A percentile compares a stretch with the other conserved stretches of the same genome.
These are phyloP conservation scores for Kradibia gibbosae DNA, from an alignment of 1,140 invertebrate genomes.

Conservation along the genomic window DNA sequence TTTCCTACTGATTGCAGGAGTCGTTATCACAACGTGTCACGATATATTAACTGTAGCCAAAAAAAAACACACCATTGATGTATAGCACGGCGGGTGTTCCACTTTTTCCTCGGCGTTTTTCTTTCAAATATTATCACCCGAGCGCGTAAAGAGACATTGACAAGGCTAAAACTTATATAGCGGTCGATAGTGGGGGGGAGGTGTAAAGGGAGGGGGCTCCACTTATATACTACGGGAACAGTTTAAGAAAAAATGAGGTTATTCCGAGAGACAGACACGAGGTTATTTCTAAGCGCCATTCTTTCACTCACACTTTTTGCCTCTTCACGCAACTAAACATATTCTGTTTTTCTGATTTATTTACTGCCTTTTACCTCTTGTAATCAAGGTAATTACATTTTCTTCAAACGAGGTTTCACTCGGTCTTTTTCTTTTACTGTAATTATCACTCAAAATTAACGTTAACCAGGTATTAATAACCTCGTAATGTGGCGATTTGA, in stretches of 20 bases:
- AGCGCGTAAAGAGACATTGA: conserved; percentile 5
- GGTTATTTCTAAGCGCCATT: conserved; percentile 29
- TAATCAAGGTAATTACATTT: conserved; percentile 24
- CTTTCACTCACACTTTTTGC: background rate
- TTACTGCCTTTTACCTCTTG: background rate
- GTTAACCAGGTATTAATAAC: background rate
- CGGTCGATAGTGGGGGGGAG: background rate
- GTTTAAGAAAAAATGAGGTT: conserved; percentile 45
- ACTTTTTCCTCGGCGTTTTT: conserved; percentile 14
- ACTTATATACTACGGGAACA: conserved; percentile 12
- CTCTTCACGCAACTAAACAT: background rate
- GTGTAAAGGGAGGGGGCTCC: background rate
- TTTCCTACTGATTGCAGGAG: too few species aligned
- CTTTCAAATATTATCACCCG: background rate
- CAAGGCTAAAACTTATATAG: background rate
- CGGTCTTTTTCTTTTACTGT: background rate
- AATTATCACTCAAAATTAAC: conserved; percentile 10
- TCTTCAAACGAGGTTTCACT: background rate
- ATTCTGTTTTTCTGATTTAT: conserved; percentile 1
- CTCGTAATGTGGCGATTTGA: background rate
- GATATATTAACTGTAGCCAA: too few species aligned
- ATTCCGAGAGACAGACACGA: background rate
- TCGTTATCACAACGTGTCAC: too few species aligned
- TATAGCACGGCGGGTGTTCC: background rate
- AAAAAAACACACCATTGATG: background rate